Percentiles rank a stretch among this genome's conserved stretches.
Conservation (phyloP, 1,140 invertebrate genomes). For the Drosophila lini region DNA sequence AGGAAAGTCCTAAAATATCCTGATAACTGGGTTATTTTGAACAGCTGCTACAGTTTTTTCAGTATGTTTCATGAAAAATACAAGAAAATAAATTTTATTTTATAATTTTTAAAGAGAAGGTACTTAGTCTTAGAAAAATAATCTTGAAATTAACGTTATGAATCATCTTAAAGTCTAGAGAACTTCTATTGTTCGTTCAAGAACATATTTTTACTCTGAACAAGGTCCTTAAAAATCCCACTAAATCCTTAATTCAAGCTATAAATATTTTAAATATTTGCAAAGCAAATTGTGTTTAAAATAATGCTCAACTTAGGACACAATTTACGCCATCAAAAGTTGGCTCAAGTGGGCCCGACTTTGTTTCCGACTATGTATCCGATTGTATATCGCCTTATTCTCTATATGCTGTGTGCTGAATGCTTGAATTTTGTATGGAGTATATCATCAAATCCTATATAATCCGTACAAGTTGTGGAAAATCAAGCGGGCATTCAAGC, state of each 20-base stretch:
- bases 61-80: no score
- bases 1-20: neutral
- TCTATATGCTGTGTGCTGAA: constrained; percentile 7
- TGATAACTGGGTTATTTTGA: neutral
- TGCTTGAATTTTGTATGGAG: constrained; percentile 7
- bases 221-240: neutral
- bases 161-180: no score
- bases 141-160: no score
- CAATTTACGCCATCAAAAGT: neutral
- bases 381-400: constrained; percentile 9
- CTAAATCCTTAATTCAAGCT: neutral
- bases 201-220: neutral
- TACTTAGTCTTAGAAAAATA: neutral
- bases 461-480: constrained; percentile 65
- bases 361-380: neutral
- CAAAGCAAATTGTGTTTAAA: neutral
- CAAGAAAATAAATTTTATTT: no score
- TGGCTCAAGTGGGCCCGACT: neutral
- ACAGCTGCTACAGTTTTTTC: neutral
- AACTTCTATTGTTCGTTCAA: neutral
- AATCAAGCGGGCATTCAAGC: constrained; percentile 73
- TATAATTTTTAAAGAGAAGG: no score
- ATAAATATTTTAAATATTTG: neutral
- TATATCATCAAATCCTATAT: constrained; percentile 57
- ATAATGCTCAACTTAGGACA: no score